Percentiles rank a stretch among this genome's conserved stretches.
Evolutionary conservation across 2,797 vertebrate genomes (phyloP).

Genomic region (Chaunax sp.): DNA sequence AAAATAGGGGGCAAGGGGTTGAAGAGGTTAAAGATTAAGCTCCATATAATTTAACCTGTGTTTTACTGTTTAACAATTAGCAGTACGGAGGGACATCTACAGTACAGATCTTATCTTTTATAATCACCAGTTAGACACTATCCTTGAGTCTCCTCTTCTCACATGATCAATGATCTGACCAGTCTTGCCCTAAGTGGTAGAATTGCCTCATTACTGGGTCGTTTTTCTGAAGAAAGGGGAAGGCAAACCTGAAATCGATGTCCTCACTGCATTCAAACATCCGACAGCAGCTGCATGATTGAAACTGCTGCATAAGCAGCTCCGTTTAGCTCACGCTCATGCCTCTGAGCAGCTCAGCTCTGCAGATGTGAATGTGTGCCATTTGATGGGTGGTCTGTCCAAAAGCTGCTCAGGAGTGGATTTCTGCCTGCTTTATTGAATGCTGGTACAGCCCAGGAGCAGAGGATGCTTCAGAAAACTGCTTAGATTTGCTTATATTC

Average conservation of each 20-base stretch:
- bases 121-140: background rate
- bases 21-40: too few relatives aligned
- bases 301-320: conserved; percentile 21
- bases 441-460: background rate
- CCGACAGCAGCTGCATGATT: background rate
- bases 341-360: too few relatives aligned
- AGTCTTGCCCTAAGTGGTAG: background rate
- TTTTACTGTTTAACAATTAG: too few relatives aligned
- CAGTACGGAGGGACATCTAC: too few relatives aligned
- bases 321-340: too few relatives aligned
- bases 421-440: conserved; percentile 1
- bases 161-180: conserved; percentile 4
- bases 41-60: too few relatives aligned
- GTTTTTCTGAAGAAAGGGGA: background rate
- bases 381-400: conserved; percentile 4
- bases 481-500: conserved; percentile 32
- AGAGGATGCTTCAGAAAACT: conserved; percentile 1
- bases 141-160: conserved; percentile 9
- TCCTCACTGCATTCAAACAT: background rate
- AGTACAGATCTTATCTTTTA: too few relatives aligned
- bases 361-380: conserved; percentile 17
- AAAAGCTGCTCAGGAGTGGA: conserved; percentile 10
- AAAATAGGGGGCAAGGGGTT: too few relatives aligned
- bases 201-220: conserved; percentile 4
- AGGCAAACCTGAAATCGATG: background rate